phyloP scores from a whole-genome alignment of 2,113 vertebrate species.

The Melanocharis versteri region DNA sequence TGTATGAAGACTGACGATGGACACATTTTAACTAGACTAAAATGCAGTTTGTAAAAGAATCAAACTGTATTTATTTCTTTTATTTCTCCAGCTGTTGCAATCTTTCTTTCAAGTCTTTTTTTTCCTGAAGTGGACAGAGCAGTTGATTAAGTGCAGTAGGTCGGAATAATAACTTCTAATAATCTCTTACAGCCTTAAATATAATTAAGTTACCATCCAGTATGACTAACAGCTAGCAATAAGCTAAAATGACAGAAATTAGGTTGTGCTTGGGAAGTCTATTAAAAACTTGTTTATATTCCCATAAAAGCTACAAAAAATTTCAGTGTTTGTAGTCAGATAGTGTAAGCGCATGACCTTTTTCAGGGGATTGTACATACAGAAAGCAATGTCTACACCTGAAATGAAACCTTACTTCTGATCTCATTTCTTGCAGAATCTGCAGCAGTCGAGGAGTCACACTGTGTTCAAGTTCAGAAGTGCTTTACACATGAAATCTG shows the following conservation, averaged over 20 bases:
- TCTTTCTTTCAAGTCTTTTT: neutral
- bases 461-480: slow-evolving; percentile 46
- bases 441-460: neutral
- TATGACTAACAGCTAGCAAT: neutral
- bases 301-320: neutral
- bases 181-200: neutral
- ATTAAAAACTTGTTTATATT: neutral
- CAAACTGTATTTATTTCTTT: neutral
- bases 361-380: neutral
- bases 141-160: neutral
- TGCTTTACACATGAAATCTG: slow-evolving; percentile 57
- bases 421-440: slow-evolving; percentile 42
- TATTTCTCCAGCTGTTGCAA: neutral
- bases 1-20: neutral
- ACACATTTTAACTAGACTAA: neutral
- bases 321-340: neutral
- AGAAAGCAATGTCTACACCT: neutral
- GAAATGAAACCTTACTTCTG: neutral
- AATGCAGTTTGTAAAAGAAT: neutral
- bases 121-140: neutral
- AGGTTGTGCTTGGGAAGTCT: neutral
- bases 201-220: neutral
- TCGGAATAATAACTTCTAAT: neutral
- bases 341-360: neutral
- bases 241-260: neutral